Evolutionary conservation across 2,797 vertebrate genomes (phyloP).

Genomic region (Meda fulgida): DNA sequence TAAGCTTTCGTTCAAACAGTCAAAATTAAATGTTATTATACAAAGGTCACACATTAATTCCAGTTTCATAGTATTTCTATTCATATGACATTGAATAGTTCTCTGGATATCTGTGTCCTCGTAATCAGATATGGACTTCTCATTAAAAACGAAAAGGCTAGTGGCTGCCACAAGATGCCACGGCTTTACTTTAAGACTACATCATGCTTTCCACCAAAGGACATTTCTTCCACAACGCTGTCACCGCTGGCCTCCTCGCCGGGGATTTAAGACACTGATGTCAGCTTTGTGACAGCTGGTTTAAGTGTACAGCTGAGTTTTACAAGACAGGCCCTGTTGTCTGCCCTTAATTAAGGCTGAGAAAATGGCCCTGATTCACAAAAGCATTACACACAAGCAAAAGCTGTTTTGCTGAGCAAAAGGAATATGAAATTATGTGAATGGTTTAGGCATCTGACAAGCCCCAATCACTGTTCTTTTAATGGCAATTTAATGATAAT

Average conservation of each 20-base stretch:
- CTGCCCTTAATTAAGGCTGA: slow-evolving; percentile 53
- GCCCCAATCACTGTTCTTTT: slow-evolving; percentile 47
- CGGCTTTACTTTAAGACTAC: slow-evolving; percentile 54
- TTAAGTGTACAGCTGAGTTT: slow-evolving; percentile 54
- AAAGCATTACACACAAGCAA: slow-evolving; percentile 45
- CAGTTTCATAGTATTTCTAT: slow-evolving; percentile 62
- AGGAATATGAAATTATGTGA: slow-evolving; percentile 47
- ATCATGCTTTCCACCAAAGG: slow-evolving; percentile 55
- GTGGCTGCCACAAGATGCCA: slow-evolving; percentile 53
- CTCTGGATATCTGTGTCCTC: slow-evolving; percentile 52
- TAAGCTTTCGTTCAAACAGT: slow-evolving; percentile 66
- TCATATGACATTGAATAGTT: slow-evolving; percentile 58
- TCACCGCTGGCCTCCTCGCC: slow-evolving; percentile 30
- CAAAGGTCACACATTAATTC: slow-evolving; percentile 66
- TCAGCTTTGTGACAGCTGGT: slow-evolving; percentile 48
- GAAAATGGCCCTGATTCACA: slow-evolving; percentile 51
- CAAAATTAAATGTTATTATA: slow-evolving; percentile 67
- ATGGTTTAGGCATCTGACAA: slow-evolving; percentile 48
- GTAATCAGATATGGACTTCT: slow-evolving; percentile 62
- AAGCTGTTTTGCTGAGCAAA: slow-evolving; percentile 49
- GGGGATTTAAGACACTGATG: slow-evolving; percentile 46
- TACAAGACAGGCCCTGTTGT: slow-evolving; percentile 53
- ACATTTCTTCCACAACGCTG: slow-evolving; percentile 51
- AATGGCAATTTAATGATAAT: slow-evolving; percentile 54
- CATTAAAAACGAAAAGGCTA: slow-evolving; percentile 59